phyloP scores from a whole-genome alignment of 1,140 invertebrate genomes.

The Zophobas morio region DNA sequence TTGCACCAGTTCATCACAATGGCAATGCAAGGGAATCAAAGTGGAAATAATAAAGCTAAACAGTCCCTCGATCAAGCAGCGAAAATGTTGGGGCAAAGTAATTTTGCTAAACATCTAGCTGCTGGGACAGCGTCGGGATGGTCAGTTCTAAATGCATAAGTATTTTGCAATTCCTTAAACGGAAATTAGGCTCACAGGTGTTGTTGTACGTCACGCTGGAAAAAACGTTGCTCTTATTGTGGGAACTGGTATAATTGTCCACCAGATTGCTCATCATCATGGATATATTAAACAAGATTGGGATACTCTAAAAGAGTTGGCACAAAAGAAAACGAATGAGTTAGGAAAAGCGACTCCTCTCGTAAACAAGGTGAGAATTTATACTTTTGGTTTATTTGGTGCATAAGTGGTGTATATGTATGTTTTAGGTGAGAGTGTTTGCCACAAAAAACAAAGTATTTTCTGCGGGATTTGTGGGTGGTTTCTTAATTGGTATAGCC shows the following conservation, averaged over 20 bases:
- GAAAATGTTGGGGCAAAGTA: background rate
- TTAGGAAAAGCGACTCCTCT: slow-evolving; percentile 6
- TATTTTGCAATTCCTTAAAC: background rate
- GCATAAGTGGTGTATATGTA: slow-evolving; percentile 6
- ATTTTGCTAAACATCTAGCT: slow-evolving; percentile 18
- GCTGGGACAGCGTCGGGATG: slow-evolving; percentile 16
- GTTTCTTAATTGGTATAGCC: slow-evolving; percentile 32
- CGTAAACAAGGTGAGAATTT: slow-evolving; percentile 8
- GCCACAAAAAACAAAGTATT: slow-evolving; percentile 9
- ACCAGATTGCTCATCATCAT: slow-evolving; percentile 30
- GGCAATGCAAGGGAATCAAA: background rate
- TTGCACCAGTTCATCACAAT: too few relatives aligned
- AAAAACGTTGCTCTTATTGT: background rate
- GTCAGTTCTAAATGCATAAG: background rate
- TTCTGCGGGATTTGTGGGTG: slow-evolving; percentile 20
- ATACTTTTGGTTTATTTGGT: background rate
- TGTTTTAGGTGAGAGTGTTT: slow-evolving; percentile 26
- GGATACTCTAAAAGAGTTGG: slow-evolving; percentile 12
- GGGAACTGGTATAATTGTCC: slow-evolving; percentile 16
- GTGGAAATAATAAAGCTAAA: slow-evolving; percentile 11
- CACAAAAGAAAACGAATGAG: slow-evolving; percentile 12
- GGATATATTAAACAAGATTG: slow-evolving; percentile 29
- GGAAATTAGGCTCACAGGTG: slow-evolving; percentile 24
- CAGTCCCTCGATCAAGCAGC: slow-evolving; percentile 16
- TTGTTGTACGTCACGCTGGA: slow-evolving; percentile 3